Evolutionary conservation across 2,797 vertebrate species (phyloP), one percentile per base, ranked within the genome.

Genomic region (Sebastes reedi): DNA sequence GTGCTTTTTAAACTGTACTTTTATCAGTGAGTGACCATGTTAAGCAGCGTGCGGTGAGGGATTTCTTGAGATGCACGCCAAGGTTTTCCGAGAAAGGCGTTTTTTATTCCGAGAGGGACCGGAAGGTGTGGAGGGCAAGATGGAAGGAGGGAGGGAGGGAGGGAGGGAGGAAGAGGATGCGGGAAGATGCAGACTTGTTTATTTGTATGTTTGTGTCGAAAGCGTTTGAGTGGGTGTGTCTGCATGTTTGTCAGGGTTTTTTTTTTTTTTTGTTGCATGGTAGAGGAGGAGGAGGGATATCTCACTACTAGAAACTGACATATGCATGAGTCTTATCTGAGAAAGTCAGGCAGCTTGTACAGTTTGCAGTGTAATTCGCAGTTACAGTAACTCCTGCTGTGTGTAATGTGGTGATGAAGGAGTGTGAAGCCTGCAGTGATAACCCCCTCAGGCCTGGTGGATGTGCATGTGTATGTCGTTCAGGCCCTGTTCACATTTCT

Each of bases 1-100:
- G 85, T 87, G 86, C 80, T 86, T 84, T 83, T 83, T 71, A 85
- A 89, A 82, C n/a, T 73, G 74, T 86, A 54, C 90, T 91, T 88
- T 82, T 75, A 89, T 80, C 85, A 79, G 75, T 14, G 30, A 67
- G 83, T 66, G 81, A 73, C 84, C 58, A 11, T 34, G 84, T 87
- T 74, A 68, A 86, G 81, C 81, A 77, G 84, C 61, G 2, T 27
- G 80, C 71, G 52, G 74, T 16, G 30, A 84, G 84, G 85, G 82
- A 82, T 69, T 83, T 80, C 67, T 78, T 7, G 69, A 90, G 82
- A 89, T 80, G 88, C 80, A 85, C 32, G 79, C 75, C 77, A 79
- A 84, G 84, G 70, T 82, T 86, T 90, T 87, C 74, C 67, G 68
- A 87, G 85, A 77, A 74, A 79, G 60, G 24, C 52, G 16, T 56